phyloP scores from a whole-genome alignment of 37 sponge, comb jelly and placozoan species.

The Ianthella basta region DNA sequence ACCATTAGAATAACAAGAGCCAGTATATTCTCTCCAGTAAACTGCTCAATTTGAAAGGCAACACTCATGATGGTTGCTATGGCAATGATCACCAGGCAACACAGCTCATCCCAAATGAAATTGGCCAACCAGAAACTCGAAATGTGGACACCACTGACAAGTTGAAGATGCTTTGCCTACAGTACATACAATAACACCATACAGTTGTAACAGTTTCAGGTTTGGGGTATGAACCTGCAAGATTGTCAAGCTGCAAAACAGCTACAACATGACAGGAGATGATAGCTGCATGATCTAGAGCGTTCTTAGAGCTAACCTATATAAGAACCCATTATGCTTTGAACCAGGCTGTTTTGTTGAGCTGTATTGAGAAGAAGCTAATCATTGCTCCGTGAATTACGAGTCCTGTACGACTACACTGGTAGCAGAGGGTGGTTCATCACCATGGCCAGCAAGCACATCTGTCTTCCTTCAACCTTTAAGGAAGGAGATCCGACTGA shows the following conservation, averaged over 20 bases:
- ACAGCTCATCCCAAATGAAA: conserved; percentile 88
- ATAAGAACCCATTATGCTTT: no score
- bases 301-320: no score
- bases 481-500: conserved; percentile 8
- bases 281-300: no score
- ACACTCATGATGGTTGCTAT: conserved; percentile 81
- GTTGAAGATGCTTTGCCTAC: conserved; percentile 95
- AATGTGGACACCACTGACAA: conserved; percentile 87
- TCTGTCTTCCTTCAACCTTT: conserved; percentile 3
- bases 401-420: neutral
- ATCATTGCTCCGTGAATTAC: no score
- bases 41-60: conserved; percentile 80
- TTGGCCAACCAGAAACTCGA: conserved; percentile 85
- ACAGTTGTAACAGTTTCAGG: no score
- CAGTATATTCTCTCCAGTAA: conserved; percentile 12
- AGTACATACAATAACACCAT: neutral
- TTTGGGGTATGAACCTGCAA: no score
- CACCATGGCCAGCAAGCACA: neutral
- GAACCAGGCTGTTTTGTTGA: no score
- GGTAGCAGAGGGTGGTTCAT: conserved; percentile 13
- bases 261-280: no score
- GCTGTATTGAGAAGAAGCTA: no score
- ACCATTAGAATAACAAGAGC: conserved; percentile 25
- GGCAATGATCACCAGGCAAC: conserved; percentile 63
- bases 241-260: no score